Conservation (phyloP, 2,888 invertebrate species). For the Hoplodrina ambigua region DNA sequence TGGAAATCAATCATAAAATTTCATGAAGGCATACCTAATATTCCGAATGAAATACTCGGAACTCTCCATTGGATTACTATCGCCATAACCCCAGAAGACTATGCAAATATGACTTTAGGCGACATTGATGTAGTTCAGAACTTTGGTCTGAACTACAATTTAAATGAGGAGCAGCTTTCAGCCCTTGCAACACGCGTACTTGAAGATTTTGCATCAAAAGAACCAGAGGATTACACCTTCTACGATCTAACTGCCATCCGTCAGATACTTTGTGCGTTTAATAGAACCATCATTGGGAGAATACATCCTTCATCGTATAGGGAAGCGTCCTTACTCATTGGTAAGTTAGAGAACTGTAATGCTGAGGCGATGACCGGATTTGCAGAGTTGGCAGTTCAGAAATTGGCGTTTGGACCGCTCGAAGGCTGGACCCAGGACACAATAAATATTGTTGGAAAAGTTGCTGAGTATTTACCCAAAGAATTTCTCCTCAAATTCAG, state of each 20-base stretch:
- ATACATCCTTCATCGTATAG: constrained; percentile 90
- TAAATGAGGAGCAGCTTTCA: constrained; percentile 80
- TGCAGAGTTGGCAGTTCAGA: constrained; percentile 82
- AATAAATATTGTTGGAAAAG: constrained; percentile 79
- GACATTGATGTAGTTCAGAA: constrained; percentile 89
- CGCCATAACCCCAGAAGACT: constrained; percentile 86
- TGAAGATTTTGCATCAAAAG: constrained; percentile 88
- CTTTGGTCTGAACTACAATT: constrained; percentile 88
- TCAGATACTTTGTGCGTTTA: constrained; percentile 90
- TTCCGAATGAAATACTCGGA: constrained; percentile 84
- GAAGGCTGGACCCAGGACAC: constrained; percentile 80
- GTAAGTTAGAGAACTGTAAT: constrained; percentile 85
- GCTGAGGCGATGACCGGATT: constrained; percentile 83
- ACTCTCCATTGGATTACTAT: constrained; percentile 85
- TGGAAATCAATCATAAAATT: constrained; percentile 79
- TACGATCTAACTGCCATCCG: constrained; percentile 89
- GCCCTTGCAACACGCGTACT: constrained; percentile 88
- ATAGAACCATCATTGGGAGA: constrained; percentile 85
- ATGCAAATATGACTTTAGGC: constrained; percentile 87
- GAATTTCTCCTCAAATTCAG: constrained; percentile 32
- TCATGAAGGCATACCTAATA: constrained; percentile 76
- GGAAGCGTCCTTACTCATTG: constrained; percentile 84
- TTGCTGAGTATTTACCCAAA: constrained; percentile 78
- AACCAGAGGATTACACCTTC: constrained; percentile 89
- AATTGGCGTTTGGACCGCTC: constrained; percentile 84